Conservation (phyloP, 2,888 invertebrate genomes). For the Horisme vitalbata region DNA sequence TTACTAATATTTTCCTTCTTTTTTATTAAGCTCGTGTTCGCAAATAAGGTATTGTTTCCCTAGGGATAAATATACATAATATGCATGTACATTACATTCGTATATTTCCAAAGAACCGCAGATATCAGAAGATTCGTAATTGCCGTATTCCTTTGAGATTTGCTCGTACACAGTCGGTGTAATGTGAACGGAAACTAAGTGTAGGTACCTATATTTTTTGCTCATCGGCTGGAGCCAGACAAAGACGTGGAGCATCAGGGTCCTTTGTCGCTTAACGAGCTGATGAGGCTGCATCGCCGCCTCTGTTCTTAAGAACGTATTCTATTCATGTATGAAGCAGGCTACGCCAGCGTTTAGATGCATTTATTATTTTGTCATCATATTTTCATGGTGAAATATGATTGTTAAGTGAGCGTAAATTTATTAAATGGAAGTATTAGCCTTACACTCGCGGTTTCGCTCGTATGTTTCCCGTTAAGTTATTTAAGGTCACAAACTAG, state of each 20-base stretch:
- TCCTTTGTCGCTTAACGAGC: conserved; percentile 62
- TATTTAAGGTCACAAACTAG: too few species aligned
- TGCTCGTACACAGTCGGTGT: conserved; percentile 26
- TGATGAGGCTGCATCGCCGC: conserved; percentile 45
- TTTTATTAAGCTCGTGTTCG: conserved; percentile 22
- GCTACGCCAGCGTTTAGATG: too few species aligned
- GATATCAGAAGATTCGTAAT: conserved; percentile 38
- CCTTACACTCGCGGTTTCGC: too few species aligned
- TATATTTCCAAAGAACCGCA: conserved; percentile 21
- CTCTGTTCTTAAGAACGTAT: conserved; percentile 10
- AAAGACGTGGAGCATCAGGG: conserved; percentile 51
- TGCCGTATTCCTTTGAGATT: conserved; percentile 35
- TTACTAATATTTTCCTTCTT: conserved; percentile 28
- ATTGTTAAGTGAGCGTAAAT: too few species aligned
- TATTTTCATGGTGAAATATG: too few species aligned
- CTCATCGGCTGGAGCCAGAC: conserved; percentile 46
- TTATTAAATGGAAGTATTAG: too few species aligned
- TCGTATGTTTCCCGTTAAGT: too few species aligned
- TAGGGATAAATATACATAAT: conserved; percentile 22
- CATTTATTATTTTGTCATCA: too few species aligned
- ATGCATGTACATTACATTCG: conserved; percentile 24
- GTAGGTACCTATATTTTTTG: conserved; percentile 44
- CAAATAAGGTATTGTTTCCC: conserved; percentile 30
- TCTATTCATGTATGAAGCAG: conserved; percentile 11
- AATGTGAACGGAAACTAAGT: conserved; percentile 36